Base-by-base conservation (phyloP, 30 jellyfish, hydroid and myxozoan genomes). In the Cassiopea xamachana region DNA sequence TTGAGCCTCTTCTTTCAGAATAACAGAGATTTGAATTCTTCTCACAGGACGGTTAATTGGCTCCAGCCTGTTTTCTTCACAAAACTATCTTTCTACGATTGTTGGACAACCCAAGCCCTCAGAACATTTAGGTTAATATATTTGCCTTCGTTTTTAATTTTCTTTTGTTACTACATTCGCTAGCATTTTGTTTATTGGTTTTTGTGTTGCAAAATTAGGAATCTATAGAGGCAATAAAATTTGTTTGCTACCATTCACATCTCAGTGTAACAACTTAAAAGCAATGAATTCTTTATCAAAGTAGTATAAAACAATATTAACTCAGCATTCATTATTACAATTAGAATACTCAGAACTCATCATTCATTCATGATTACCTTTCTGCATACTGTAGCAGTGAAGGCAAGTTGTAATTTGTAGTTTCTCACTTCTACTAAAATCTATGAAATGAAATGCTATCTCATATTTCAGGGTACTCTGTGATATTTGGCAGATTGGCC, bases 401-500 rank as follows among this genome's bases (percentile, higher is more conserved):
- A 27, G 39, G 39, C 39, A 27, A 27, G 39, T 27, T 27, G 39
- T 27, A 27, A 27, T 27, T 27, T 27, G 0, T 27, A 27, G 39
- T 27, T 27, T 27, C 39, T 27, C 39, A 27, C 39, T 27, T 27
- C 39, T 27, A 0, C 39, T 27, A 27, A 27, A 27, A 27, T 27
- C 39, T 27, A 27, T 27, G 39, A 27, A 27, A 27, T 27, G 39
- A 27, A 27, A 27, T 27, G 39, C 39, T 55, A 55, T 55, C 12
- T 55, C 8, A 5, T 16, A 2, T 49, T 79, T 1, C n/a, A 81
- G 89, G 89, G 1, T 81, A 83, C 74, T 27, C 84, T 13, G 83
- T 69, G 61, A 69, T 69, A 15, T 69, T 83, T 83, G 75, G 84
- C 10, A 83, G 59, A 72, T 72, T 83, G 45, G 74, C 46, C 9